phyloP scores from a whole-genome alignment of 2,888 invertebrate species.

The Dendrolimus pini region DNA sequence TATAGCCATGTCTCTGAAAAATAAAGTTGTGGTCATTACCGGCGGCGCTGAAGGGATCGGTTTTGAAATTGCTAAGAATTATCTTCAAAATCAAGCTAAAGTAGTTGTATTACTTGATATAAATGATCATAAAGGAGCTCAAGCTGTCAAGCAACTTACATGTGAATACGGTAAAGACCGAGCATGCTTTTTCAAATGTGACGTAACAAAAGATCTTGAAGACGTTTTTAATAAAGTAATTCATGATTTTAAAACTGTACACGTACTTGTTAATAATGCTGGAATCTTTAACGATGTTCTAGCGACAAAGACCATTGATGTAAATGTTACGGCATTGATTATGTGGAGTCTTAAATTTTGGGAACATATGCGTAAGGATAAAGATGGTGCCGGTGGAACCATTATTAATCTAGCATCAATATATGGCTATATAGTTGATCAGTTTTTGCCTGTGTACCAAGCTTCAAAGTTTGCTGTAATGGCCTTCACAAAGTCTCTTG shows the following conservation, averaged over 20 bases:
- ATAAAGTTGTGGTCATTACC: slow-evolving; percentile 44
- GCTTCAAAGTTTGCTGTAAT: slow-evolving; percentile 77
- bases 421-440: slow-evolving; percentile 68
- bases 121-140: slow-evolving; percentile 28
- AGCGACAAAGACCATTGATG: slow-evolving; percentile 3
- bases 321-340: slow-evolving; percentile 1
- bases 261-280: slow-evolving; percentile 50
- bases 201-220: slow-evolving; percentile 60
- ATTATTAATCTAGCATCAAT: slow-evolving; percentile 81
- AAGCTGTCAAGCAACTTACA: slow-evolving; percentile 40
- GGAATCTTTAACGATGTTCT: slow-evolving; percentile 26
- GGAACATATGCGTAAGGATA: slow-evolving; percentile 73
- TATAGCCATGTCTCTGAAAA: slow-evolving; percentile 17
- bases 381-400: slow-evolving; percentile 76
- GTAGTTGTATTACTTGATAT: slow-evolving; percentile 24
- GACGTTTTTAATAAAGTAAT: slow-evolving; percentile 28
- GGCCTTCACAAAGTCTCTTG: slow-evolving; percentile 67
- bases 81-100: slow-evolving; percentile 49
- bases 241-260: slow-evolving; percentile 30
- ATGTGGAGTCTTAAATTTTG: slow-evolving; percentile 6
- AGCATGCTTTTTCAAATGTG: slow-evolving; percentile 55
- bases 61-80: slow-evolving; percentile 48
- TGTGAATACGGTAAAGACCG: slow-evolving; percentile 51
- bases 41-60: slow-evolving; percentile 74
- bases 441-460: slow-evolving; percentile 74